phyloP scores from a whole-genome alignment of 2,113 vertebrate genomes.

The Cyprinodon tularosa region DNA sequence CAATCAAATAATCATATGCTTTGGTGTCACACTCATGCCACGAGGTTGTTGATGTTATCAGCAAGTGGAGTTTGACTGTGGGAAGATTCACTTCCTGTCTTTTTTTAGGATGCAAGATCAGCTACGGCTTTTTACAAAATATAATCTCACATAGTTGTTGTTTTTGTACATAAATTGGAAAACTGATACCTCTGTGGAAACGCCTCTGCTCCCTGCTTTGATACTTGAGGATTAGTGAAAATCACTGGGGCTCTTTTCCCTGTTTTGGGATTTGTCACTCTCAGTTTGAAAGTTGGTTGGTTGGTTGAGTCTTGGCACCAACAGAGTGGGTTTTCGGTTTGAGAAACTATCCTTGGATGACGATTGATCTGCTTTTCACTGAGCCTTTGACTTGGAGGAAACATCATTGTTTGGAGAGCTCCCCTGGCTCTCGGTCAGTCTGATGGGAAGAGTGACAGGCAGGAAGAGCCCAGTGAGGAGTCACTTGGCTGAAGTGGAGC shows the following conservation, averaged over 20 bases:
- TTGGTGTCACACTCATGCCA: conserved; percentile 21
- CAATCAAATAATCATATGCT: conserved; percentile 31
- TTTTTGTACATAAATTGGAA: conserved; percentile 20
- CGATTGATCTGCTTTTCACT: conserved; percentile 64
- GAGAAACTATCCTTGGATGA: conserved; percentile 39
- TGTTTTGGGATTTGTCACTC: conserved; percentile 35
- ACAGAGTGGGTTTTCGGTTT: conserved; percentile 39
- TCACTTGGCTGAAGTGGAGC: conserved; percentile 63
- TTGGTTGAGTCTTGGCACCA: conserved; percentile 47
- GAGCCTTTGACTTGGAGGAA: conserved; percentile 28
- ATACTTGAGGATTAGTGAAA: conserved; percentile 32
- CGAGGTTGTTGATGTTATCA: conserved; percentile 26
- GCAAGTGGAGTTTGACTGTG: not conserved
- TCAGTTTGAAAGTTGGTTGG: conserved; percentile 35
- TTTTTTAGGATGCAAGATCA: not conserved
- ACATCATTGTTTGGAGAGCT: conserved; percentile 57
- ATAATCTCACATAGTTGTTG: not conserved
- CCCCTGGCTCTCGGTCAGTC: conserved; percentile 38
- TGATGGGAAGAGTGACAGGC: conserved; percentile 29
- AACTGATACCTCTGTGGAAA: conserved; percentile 16
- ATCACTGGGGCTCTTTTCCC: conserved; percentile 14
- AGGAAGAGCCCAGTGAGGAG: conserved; percentile 48
- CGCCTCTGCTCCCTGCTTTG: conserved; percentile 4
- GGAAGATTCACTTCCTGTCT: not conserved
- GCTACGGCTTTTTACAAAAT: conserved; percentile 4